Base-by-base conservation (phyloP, 1,140 invertebrate genomes). In the Stegodyphus mimosarum region DNA sequence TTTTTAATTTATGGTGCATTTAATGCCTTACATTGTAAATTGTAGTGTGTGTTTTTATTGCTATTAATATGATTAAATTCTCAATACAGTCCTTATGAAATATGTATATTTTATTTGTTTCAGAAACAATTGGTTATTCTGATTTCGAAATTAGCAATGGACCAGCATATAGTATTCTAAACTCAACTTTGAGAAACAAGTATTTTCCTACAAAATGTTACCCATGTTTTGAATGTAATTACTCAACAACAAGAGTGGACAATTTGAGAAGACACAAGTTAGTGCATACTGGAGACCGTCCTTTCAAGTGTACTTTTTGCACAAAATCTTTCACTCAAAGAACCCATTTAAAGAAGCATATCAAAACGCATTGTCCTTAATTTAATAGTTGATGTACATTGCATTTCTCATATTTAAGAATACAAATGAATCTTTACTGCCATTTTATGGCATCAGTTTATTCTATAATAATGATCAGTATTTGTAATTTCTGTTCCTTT, bases 281-380 rank as follows among this genome's bases (percentile, higher is more conserved):
- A 10, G 87, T 87, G 53, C 91, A 91, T 86, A 89, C 88, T 70
- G 89, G 90, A 86, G 88, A 89, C 13, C 90, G 90, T 67, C 89
- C 89, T 60, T 90, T 90, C 87, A 88, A 90, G 49, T 93, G 92
- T 88, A 90, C 90, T 88, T 89, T 92, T 18, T 92, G 92, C 88
- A 90, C 90, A 2, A 91, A 91, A 87, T 90, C 90, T 69, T 92
- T 92, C 85, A 91, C 91, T 17, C 91, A 92, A 86, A 92, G 92
- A 88, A 90, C 90, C 17, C 92, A 92, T 87, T 89, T 92, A 73
- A 91, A 91, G 60, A 90, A 91, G 83, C 92, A 92, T 87, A 18
- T 81, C 0, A 9, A 90, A 97, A 52, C 48, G 0, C 74, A 96
- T 91, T 67, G 9, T 67, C 55, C 55, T 60, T 60, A 10, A 60